Evolutionary conservation across 1,140 invertebrate species (phyloP), one percentile per base, ranked within the genome.

Genomic region (Coboldia fuscipes): DNA sequence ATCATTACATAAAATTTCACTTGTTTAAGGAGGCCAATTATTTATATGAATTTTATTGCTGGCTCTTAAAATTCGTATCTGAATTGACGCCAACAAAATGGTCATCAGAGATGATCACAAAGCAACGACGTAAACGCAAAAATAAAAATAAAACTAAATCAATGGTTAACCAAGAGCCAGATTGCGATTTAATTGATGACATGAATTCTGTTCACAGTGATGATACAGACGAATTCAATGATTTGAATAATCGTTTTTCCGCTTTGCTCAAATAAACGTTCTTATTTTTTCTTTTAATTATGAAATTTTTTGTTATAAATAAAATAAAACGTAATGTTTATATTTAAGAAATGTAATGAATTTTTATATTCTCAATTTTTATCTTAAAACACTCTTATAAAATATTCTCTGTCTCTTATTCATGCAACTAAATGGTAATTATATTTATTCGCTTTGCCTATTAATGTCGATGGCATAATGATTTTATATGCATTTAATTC

Each of bases 1-100:
- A 54, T 16, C 41, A 37, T 20, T 73, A 69, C 45, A 45, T 74
- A 10, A 48, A 58, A 26, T 45, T 54, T 23, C 48, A 45, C 44
- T 62, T 45, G 30, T 69, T 34, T 42, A 58, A 50, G 42, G 61
- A 49, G 55, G 69, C 39, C 41, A 51, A 19, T 55, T 51, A 44
- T 43, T 72, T 33, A 49, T 65, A 35, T 43, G 51, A 48, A 28
- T 65, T 41, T 43, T 62, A 50, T 38, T 37, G 39, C 16, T 49
- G 30, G 27, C 38, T 48, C n/a, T 41, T 10, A 30, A 22, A 3
- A 3, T 18, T 0, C n/a, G 33, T 37, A 17, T 24, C 39, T 0
- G 21, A 35, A 0, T 22, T 26, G 3, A 45, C 5, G 42, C 44
- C 21, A 54, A 52, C 31, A 52, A 52, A 19, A 37, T 40, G 2